phyloP scores from a whole-genome alignment of 2,888 invertebrate genomes.

The Exephanes ischioxanthus region DNA sequence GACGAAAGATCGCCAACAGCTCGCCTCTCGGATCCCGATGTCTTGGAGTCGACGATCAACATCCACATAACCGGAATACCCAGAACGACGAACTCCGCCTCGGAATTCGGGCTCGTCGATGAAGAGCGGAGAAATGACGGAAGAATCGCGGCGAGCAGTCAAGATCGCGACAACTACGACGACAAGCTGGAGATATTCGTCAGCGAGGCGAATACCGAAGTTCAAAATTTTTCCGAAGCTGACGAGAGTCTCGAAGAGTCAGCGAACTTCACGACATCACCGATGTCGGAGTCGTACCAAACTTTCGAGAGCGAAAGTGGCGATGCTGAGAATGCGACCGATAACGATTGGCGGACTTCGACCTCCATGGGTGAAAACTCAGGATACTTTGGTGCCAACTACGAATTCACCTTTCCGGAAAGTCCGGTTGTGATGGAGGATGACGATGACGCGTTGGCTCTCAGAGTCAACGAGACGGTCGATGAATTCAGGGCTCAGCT shows the following conservation, averaged over 20 bases:
- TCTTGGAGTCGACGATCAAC: slow-evolving; percentile 46
- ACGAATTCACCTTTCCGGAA: slow-evolving; percentile 55
- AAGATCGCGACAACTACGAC: slow-evolving; percentile 15
- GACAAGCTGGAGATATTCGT: slow-evolving; percentile 24
- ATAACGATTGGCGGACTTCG: not conserved
- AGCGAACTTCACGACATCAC: not conserved
- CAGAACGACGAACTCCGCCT: not conserved
- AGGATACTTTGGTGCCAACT: slow-evolving; percentile 16
- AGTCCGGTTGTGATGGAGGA: slow-evolving; percentile 32
- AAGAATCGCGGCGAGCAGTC: not conserved
- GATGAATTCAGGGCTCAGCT: slow-evolving; percentile 47
- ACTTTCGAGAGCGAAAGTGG: not conserved
- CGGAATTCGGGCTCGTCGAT: not conserved
- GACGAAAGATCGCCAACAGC: slow-evolving; percentile 13
- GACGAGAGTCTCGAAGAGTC: slow-evolving; percentile 3
- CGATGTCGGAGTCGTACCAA: not conserved
- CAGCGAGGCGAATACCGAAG: not conserved
- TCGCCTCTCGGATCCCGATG: slow-evolving; percentile 4
- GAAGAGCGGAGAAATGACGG: not conserved
- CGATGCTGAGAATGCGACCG: not conserved
- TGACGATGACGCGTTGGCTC: slow-evolving; percentile 6
- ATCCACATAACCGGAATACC: slow-evolving; percentile 52
- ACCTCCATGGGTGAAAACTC: not conserved
- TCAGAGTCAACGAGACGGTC: slow-evolving; percentile 22
- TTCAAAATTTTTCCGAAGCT: not conserved